Percentiles rank a stretch among this genome's conserved stretches.
phyloP scores from a whole-genome alignment of 1,140 invertebrate genomes.

The Drosophila lini region DNA sequence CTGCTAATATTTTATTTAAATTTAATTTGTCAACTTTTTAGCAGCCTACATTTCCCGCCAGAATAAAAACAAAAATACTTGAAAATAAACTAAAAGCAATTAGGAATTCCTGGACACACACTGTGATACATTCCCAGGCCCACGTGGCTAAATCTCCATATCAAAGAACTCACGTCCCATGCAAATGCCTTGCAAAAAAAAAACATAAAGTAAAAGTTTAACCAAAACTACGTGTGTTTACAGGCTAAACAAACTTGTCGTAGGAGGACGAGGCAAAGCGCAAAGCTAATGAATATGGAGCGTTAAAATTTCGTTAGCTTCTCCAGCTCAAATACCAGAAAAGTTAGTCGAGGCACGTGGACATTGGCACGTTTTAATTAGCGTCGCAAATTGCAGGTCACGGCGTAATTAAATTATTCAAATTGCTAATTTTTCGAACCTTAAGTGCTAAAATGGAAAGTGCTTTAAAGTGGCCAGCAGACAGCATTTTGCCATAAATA shows the following conservation, averaged over 20 bases:
- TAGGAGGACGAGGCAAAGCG: slow-evolving; percentile 23
- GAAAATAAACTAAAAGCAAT: slow-evolving; percentile 10
- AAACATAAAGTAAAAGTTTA: slow-evolving; percentile 14
- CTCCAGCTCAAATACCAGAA: slow-evolving; percentile 21
- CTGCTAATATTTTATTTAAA: background rate
- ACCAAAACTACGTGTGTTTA: slow-evolving; percentile 47
- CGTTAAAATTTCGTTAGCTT: slow-evolving; percentile 46
- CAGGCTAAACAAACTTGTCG: slow-evolving; percentile 13
- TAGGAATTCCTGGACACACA: slow-evolving; percentile 13
- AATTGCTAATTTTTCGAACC: slow-evolving; percentile 71
- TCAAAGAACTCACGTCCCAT: slow-evolving; percentile 53
- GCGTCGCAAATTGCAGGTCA: slow-evolving; percentile 77
- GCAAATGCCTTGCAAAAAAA: slow-evolving; percentile 31
- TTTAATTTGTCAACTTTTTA: slow-evolving; percentile 2
- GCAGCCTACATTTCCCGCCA: background rate
- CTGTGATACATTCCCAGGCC: slow-evolving; percentile 21
- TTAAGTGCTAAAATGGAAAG: slow-evolving; percentile 59
- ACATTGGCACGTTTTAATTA: slow-evolving; percentile 78
- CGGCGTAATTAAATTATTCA: slow-evolving; percentile 76
- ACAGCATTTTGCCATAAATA: slow-evolving; percentile 59
- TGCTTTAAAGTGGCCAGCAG: slow-evolving; percentile 39
- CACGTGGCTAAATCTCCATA: slow-evolving; percentile 38
- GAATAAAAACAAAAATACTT: slow-evolving; percentile 2
- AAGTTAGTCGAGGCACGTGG: slow-evolving; percentile 53
- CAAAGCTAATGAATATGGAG: slow-evolving; percentile 65